Percentiles rank a stretch among this genome's conserved stretches.
phyloP scores from a whole-genome alignment of 2,113 vertebrate genomes.

The Bos indicus region DNA sequence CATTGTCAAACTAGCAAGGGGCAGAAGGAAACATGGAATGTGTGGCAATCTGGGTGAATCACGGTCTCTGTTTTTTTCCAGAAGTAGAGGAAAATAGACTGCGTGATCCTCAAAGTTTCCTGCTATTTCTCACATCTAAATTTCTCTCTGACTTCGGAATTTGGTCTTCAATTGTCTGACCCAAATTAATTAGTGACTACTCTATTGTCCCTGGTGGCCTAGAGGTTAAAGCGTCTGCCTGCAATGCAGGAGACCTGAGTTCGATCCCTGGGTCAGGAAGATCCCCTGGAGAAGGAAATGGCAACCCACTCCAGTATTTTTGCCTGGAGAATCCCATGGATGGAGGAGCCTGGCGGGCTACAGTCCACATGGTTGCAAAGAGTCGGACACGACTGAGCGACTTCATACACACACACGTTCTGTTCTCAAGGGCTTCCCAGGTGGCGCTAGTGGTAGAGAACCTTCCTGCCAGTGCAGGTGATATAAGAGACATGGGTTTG shows the following conservation, averaged over 20 bases:
- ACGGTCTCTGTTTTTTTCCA: neutral
- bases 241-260: no score
- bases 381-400: no score
- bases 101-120: neutral
- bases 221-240: no score
- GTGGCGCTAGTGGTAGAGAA: neutral
- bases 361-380: no score
- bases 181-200: neutral
- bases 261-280: no score
- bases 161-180: neutral
- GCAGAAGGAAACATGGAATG: neutral
- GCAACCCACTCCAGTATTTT: no score
- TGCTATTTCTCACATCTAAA: neutral
- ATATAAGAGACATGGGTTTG: neutral
- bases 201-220: neutral
- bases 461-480: neutral
- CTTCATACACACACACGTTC: no score
- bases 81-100: neutral
- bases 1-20: neutral
- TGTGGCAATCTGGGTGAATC: neutral
- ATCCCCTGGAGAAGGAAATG: no score
- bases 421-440: neutral
- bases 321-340: no score
- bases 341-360: no score
- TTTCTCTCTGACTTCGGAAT: slow-evolving; percentile 8